Conservation (phyloP, 1,140 invertebrate genomes). For the Neuroterus valhalla region DNA sequence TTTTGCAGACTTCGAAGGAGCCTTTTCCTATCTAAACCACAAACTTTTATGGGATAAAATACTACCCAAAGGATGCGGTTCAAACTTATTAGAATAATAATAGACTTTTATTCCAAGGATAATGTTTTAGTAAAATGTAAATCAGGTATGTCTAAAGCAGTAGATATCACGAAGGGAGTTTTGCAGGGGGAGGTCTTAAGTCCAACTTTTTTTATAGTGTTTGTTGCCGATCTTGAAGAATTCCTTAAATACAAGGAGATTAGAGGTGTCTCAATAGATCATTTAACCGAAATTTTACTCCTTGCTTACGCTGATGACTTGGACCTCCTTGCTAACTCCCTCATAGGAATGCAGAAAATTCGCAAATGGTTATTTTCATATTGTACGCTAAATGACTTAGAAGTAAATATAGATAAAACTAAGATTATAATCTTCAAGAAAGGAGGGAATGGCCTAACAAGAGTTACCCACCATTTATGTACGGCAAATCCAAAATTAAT, state of each 20-base stretch:
- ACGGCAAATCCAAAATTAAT: not conserved
- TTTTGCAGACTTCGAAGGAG: slow-evolving; percentile 40
- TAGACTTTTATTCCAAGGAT: slow-evolving; percentile 19
- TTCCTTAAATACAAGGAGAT: slow-evolving; percentile 39
- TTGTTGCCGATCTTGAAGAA: slow-evolving; percentile 45
- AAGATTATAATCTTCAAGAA: slow-evolving; percentile 52
- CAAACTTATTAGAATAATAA: slow-evolving; percentile 5
- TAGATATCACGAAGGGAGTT: too few species aligned
- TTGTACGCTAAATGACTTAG: slow-evolving; percentile 37
- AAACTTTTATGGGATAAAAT: slow-evolving; percentile 34
- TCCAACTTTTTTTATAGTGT: slow-evolving; percentile 46
- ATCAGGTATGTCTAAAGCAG: slow-evolving; percentile 13
- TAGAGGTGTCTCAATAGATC: slow-evolving; percentile 36
- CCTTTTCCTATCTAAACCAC: slow-evolving; percentile 37
- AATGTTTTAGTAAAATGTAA: slow-evolving; percentile 27
- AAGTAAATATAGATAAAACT: slow-evolving; percentile 49
- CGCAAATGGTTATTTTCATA: slow-evolving; percentile 41
- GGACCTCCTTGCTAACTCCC: slow-evolving; percentile 38
- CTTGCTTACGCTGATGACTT: slow-evolving; percentile 50
- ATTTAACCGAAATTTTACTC: too few species aligned
- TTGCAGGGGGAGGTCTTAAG: slow-evolving; percentile 47
- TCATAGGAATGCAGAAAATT: slow-evolving; percentile 37
- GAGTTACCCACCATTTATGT: slow-evolving; percentile 18
- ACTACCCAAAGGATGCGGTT: not conserved
- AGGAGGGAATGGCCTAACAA: too few species aligned